These are phyloP conservation scores for Harpegnathos saltator DNA, from an alignment of 1,140 invertebrate genomes.

Conservation along the genomic window DNA sequence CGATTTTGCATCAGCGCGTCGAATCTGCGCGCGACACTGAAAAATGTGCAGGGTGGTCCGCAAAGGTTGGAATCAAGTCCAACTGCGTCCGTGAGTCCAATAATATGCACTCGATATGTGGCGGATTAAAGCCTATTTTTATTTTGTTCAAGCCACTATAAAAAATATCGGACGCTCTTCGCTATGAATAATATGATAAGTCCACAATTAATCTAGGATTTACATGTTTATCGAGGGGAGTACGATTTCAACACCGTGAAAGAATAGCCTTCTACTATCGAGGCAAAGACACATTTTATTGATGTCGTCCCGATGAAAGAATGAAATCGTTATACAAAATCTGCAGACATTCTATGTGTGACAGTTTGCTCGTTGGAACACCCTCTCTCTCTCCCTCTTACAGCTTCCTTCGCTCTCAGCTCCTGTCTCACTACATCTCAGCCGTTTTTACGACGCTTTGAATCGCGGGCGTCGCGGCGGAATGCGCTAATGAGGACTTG, in stretches of 20 bases:
- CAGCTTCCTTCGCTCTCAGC: conserved; percentile 26
- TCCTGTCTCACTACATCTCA: conserved; percentile 81
- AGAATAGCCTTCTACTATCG: background rate
- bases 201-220: background rate
- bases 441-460: conserved; percentile 86
- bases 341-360: background rate
- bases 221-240: background rate
- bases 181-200: background rate
- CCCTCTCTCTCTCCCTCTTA: background rate
- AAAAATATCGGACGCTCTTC: background rate
- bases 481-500: conserved; percentile 86
- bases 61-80: too few species aligned
- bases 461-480: conserved; percentile 85
- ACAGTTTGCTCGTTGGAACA: conserved; percentile 18
- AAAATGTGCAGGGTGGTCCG: background rate
- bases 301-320: background rate
- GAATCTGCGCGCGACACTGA: background rate
- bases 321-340: background rate
- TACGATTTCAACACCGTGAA: background rate
- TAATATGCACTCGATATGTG: background rate
- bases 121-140: background rate
- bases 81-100: too few species aligned
- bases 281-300: background rate
- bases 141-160: background rate
- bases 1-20: background rate